phyloP scores from a whole-genome alignment of 64 coral and sea anemone genomes.

The Dendronephthya gigantea region DNA sequence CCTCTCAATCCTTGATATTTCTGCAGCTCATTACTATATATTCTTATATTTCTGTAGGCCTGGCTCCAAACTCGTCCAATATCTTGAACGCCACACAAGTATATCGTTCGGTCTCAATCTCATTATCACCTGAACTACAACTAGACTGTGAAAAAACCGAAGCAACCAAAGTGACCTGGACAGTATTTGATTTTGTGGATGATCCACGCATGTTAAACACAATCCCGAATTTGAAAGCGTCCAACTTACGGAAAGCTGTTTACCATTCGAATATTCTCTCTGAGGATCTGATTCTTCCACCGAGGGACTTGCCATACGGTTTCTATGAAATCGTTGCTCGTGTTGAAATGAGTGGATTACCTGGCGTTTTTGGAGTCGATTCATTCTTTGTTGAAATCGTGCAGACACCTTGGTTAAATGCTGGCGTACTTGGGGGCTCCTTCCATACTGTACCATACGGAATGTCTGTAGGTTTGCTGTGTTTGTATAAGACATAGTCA shows the following conservation, averaged over 20 bases:
- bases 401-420: conserved; percentile 23
- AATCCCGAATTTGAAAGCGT: not conserved
- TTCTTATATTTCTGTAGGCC: too few species aligned
- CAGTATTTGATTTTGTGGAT: conserved; percentile 8
- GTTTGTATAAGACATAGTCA: too few species aligned
- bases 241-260: not conserved
- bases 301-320: conserved; percentile 27
- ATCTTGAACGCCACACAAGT: conserved; percentile 12
- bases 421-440: conserved; percentile 5
- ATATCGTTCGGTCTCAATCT: conserved; percentile 20
- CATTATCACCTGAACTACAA: conserved; percentile 20
- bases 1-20: too few species aligned
- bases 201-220: not conserved
- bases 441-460: not conserved
- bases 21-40: too few species aligned
- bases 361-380: conserved; percentile 16
- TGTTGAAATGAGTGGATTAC: conserved; percentile 18
- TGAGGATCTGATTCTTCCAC: not conserved
- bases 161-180: conserved; percentile 33
- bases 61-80: not conserved
- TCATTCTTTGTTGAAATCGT: conserved; percentile 31
- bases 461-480: conserved; percentile 19
- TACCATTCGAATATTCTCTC: not conserved
- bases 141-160: conserved; percentile 45
- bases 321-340: conserved; percentile 36